These are phyloP conservation scores for Sarotherodon lohbergeri DNA, from an alignment of 2,113 vertebrate species.

Conservation along the genomic window DNA sequence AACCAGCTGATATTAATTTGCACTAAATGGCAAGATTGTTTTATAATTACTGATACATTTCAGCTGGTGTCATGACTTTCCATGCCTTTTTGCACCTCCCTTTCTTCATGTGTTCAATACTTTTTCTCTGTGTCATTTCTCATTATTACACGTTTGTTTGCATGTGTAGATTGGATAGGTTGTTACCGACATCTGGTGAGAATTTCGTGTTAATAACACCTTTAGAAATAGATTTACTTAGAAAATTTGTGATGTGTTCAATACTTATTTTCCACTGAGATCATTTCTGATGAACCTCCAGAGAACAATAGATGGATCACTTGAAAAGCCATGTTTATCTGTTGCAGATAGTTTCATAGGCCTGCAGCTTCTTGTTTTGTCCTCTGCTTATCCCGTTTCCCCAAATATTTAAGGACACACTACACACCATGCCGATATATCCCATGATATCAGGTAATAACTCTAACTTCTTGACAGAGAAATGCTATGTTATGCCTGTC, in stretches of 20 bases:
- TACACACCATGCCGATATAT: background rate
- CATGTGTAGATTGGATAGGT: background rate
- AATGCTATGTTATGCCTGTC: background rate
- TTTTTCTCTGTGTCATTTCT: background rate
- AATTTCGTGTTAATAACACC: background rate
- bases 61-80: background rate
- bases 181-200: background rate
- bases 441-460: background rate
- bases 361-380: background rate
- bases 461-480: background rate
- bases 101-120: background rate
- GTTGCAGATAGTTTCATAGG: background rate
- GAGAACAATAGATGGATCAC: background rate
- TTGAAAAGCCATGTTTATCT: background rate
- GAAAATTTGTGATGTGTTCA: background rate
- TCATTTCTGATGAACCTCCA: background rate
- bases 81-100: background rate
- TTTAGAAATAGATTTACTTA: rapidly evolving
- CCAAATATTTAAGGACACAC: background rate
- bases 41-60: background rate
- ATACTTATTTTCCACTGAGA: background rate
- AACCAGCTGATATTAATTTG: background rate
- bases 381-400: background rate
- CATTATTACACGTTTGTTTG: background rate
- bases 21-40: background rate